A percentile compares a stretch with the other conserved stretches of the same genome.
phyloP scores from a whole-genome alignment of 1,140 invertebrate genomes.

The Pseudomyrmex pallidus region DNA sequence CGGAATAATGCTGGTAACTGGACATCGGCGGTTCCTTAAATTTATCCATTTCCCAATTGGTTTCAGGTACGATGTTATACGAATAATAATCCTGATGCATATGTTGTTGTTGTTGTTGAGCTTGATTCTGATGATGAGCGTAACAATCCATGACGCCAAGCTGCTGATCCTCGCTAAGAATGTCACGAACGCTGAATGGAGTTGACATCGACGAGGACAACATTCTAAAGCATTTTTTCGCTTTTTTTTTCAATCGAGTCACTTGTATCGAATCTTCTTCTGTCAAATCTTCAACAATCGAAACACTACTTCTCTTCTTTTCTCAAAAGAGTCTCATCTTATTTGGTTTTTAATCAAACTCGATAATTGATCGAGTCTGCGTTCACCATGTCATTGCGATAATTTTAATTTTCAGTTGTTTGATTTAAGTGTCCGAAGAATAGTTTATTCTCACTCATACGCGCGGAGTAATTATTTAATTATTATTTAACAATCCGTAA shows the following conservation, averaged over 20 bases:
- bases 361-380: not conserved
- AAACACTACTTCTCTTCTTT: not conserved
- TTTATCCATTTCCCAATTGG: slow-evolving; percentile 82
- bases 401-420: not conserved
- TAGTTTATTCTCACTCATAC: no score
- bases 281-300: not conserved
- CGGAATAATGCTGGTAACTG: slow-evolving; percentile 78
- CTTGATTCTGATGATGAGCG: slow-evolving; percentile 72
- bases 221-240: slow-evolving; percentile 78
- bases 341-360: not conserved
- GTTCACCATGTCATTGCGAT: not conserved
- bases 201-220: slow-evolving; percentile 85
- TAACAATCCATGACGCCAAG: slow-evolving; percentile 82
- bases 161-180: slow-evolving; percentile 86
- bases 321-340: not conserved
- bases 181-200: slow-evolving; percentile 92
- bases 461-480: no score
- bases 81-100: slow-evolving; percentile 80
- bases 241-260: slow-evolving; percentile 7
- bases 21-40: slow-evolving; percentile 79
- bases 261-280: not conserved
- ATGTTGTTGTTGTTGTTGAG: slow-evolving; percentile 61
- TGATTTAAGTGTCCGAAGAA: not conserved
- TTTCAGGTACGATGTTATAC: slow-evolving; percentile 77
- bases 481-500: not conserved